phyloP scores from a whole-genome alignment of 2,797 vertebrate species.

The Oreochromis grahami region DNA sequence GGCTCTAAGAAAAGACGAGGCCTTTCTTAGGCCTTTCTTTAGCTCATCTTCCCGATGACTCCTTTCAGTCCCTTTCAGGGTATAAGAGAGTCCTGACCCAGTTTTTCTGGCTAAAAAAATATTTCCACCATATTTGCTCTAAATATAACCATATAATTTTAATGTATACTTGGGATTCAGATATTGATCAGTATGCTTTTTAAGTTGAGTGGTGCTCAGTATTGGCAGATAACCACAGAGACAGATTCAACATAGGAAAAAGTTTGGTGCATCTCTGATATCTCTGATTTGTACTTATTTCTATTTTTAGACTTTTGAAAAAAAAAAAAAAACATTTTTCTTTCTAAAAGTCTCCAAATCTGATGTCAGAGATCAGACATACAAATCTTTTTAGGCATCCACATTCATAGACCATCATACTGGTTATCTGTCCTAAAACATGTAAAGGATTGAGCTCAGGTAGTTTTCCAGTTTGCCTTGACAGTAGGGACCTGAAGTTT shows the following conservation, averaged over 20 bases:
- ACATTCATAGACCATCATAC: not conserved
- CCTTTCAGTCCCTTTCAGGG: not conserved
- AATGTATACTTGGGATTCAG: not conserved
- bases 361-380: not conserved
- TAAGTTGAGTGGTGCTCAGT: not conserved
- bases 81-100: not conserved
- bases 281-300: not conserved
- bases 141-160: not conserved
- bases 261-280: not conserved
- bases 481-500: rapidly evolving
- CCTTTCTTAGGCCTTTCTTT: not conserved
- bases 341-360: not conserved
- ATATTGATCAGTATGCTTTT: not conserved
- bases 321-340: not conserved
- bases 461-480: not conserved
- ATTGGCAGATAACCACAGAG: not conserved
- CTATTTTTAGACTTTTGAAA: not conserved
- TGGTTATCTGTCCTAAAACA: rapidly evolving
- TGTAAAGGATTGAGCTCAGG: not conserved
- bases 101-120: rapidly evolving
- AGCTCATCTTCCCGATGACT: not conserved
- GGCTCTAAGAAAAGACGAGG: rapidly evolving
- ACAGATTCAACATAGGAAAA: not conserved
- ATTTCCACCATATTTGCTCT: not conserved
- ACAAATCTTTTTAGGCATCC: not conserved